These are phyloP conservation scores for Columba livia DNA, from an alignment of 2,113 vertebrate genomes.

Conservation along the genomic window DNA sequence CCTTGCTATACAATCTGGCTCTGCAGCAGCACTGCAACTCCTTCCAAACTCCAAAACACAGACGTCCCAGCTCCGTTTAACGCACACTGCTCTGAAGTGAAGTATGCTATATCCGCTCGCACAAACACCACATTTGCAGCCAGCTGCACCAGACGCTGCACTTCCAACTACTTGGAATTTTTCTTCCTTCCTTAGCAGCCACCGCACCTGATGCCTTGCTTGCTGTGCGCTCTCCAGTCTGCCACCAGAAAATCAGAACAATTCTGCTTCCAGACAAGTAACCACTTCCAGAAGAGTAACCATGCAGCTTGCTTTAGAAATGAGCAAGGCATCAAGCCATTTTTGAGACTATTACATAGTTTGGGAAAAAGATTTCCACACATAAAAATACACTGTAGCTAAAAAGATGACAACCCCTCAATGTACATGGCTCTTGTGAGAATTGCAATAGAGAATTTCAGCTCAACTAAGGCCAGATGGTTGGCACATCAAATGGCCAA, in stretches of 20 bases:
- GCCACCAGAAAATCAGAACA: neutral
- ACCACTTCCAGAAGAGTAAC: neutral
- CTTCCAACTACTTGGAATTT: neutral
- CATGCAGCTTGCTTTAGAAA: neutral
- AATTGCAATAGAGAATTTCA: neutral
- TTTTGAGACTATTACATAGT: neutral
- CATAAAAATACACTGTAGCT: neutral
- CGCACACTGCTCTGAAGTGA: neutral
- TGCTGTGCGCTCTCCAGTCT: neutral
- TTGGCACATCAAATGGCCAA: neutral
- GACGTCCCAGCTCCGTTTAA: neutral
- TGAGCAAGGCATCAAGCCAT: neutral
- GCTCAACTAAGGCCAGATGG: neutral
- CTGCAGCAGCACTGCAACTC: neutral
- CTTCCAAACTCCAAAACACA: neutral
- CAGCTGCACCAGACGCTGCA: neutral
- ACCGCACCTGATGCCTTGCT: neutral
- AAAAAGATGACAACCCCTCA: neutral
- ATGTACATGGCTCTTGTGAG: neutral
- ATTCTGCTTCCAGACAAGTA: neutral
- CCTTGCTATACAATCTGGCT: neutral
- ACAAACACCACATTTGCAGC: neutral
- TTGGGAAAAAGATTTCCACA: neutral
- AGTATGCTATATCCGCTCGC: neutral
- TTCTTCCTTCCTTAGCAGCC: neutral